Evolutionary conservation across 2,888 invertebrate genomes (phyloP), one percentile per base, ranked within the genome.

Genomic region (Drosophila borborema): DNA sequence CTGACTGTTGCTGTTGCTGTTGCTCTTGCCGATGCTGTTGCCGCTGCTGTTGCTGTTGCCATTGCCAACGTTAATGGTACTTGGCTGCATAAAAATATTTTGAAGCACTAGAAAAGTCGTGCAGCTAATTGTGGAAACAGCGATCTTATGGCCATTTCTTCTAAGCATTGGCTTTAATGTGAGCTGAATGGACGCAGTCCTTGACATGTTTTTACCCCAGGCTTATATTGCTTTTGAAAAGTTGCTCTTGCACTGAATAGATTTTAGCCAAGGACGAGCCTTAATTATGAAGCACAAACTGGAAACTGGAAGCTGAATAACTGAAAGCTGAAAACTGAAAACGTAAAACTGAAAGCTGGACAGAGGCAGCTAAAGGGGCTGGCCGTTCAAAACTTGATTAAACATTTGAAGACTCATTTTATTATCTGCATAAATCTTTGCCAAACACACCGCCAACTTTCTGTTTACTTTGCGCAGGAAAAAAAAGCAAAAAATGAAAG

Each of bases 381-480:
- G 54, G 56, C 36, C 36, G 61, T 53, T 62, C 61, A 69, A 79
- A 81, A 85, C 81, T 88, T 82, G 74, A 88, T 81, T 85, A 82
- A 82, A 81, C 83, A 86, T 88, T 88, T 81, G 83, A 86, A 79
- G 83, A 83, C 81, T 89, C 89, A 81, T 85, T 83, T 81, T 83
- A 86, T 89, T 85, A 85, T 89, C 86, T 83, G 85, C 75, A 89
- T 85, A 89, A 89, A 81, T 89, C 84, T 83, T 81, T 70, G 72
- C 76, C 78, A 78, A 78, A 70, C 74, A 72, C 71, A 65, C 64
- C 61, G 60, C 77, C 72, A 77, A 86, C 71, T 86, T 84, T 76
- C 70, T 81, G 79, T 86, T 89, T 89, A 81, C 87, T 87, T 70
- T 80, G 62, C 67, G 12, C 63, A 53, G 48, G 64, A 55, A 56